phyloP scores from a whole-genome alignment of 2,888 invertebrate species.

The Hirtodrosophila confusa region DNA sequence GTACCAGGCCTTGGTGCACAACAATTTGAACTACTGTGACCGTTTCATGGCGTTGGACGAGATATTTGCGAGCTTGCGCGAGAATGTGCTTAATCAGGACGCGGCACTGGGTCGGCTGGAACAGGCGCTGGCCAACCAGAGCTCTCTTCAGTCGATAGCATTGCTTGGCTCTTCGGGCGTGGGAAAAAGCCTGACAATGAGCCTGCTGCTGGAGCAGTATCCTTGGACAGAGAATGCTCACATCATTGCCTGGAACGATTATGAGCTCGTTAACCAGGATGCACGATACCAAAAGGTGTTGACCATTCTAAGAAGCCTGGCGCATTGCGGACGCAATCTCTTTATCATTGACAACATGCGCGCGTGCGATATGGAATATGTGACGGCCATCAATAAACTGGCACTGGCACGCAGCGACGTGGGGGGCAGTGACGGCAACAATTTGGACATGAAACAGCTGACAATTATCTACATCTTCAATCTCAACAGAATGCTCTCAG shows the following conservation, averaged over 20 bases:
- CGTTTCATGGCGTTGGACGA: constrained; percentile 38
- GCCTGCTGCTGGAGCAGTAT: constrained; percentile 66
- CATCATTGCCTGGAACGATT: constrained; percentile 69
- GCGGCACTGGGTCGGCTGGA: constrained; percentile 69
- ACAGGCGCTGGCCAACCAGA: constrained; percentile 54
- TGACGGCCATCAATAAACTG: constrained; percentile 62
- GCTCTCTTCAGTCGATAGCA: constrained; percentile 66
- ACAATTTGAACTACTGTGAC: constrained; percentile 76
- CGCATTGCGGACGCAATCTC: constrained; percentile 81
- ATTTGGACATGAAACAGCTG: constrained; percentile 43
- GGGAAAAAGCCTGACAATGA: constrained; percentile 79
- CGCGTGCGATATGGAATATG: constrained; percentile 54
- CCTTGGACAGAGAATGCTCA: constrained; percentile 82
- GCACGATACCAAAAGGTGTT: constrained; percentile 42
- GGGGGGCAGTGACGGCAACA: background rate
- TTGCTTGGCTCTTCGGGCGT: constrained; percentile 79
- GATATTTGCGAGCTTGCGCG: constrained; percentile 55
- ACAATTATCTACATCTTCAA: constrained; percentile 80
- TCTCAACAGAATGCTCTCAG: constrained; percentile 57
- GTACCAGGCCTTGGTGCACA: constrained; percentile 77
- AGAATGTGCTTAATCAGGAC: constrained; percentile 63
- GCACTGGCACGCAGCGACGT: constrained; percentile 19
- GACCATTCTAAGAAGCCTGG: constrained; percentile 54
- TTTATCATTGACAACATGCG: constrained; percentile 81
- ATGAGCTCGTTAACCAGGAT: constrained; percentile 2